These are phyloP conservation scores for Phylloscopus trochilus DNA, from an alignment of 2,113 vertebrate species.

Conservation along the genomic window DNA sequence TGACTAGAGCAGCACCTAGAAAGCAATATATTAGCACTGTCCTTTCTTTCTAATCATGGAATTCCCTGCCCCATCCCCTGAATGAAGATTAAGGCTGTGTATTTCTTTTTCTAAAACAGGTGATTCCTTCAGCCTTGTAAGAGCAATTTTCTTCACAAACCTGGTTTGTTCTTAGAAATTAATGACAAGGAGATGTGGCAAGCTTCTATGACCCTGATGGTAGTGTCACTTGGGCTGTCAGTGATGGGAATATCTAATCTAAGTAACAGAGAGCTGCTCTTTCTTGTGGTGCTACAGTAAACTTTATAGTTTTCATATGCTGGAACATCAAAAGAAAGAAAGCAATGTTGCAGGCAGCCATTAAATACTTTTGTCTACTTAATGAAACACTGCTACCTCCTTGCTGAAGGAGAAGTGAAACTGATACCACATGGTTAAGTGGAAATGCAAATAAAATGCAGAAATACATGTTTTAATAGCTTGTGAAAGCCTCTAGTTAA, in stretches of 20 bases:
- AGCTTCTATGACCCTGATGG: constrained; percentile 54
- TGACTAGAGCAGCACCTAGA: not conserved
- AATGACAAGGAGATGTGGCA: constrained; percentile 9
- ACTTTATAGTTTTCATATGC: not conserved
- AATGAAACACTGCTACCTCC: not conserved
- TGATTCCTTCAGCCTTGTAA: constrained; percentile 61
- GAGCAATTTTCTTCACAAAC: constrained; percentile 56
- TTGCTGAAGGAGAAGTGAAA: not conserved
- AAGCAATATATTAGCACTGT: not conserved
- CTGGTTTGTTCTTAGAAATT: constrained; percentile 68
- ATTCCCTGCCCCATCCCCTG: too few species aligned
- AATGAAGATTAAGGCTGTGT: not conserved
- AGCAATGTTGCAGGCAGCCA: not conserved
- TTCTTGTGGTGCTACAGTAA: constrained; percentile 60
- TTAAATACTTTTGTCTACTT: not conserved
- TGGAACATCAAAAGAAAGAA: not conserved
- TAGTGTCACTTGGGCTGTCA: constrained; percentile 61
- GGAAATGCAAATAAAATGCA: not conserved
- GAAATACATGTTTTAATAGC: not conserved
- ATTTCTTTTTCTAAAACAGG: constrained; percentile 8
- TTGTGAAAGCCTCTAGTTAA: not conserved
- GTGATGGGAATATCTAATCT: constrained; percentile 56
- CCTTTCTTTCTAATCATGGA: not conserved
- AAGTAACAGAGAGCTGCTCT: constrained; percentile 70
- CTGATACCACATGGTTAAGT: not conserved